These are phyloP conservation scores for Brevimyrus niger DNA, from an alignment of 2,113 vertebrate species.

Conservation along the genomic window DNA sequence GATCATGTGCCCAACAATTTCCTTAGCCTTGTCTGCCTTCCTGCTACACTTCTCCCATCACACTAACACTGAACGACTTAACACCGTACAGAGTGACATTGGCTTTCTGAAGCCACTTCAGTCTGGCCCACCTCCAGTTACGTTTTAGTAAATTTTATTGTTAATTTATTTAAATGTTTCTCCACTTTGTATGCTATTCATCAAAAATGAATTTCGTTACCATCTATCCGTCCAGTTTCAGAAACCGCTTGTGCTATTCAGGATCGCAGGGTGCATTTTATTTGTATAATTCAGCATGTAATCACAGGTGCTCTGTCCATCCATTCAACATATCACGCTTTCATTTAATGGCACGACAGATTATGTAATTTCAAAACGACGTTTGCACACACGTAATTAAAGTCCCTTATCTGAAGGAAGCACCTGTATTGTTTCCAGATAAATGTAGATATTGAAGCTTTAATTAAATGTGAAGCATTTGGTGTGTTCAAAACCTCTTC, in stretches of 20 bases:
- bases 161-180: not conserved
- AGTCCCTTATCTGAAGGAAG: not conserved
- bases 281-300: not conserved
- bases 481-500: not conserved
- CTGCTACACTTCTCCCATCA: not conserved
- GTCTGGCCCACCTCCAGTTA: not conserved
- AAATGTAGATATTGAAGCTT: not conserved
- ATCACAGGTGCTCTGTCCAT: not conserved
- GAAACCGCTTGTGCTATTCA: too few relatives aligned
- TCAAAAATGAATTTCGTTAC: not conserved
- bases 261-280: not conserved
- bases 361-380: not conserved
- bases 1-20: not conserved
- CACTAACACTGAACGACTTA: not conserved
- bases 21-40: not conserved
- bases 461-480: not conserved
- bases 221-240: too few relatives aligned
- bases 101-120: not conserved
- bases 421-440: not conserved
- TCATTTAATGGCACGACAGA: not conserved
- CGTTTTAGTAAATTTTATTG: not conserved
- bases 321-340: not conserved
- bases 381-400: conserved; percentile 3
- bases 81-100: not conserved
- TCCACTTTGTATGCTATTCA: not conserved